A percentile compares a stretch with the other conserved stretches of the same genome.
Evolutionary conservation across 2,797 vertebrate species (phyloP).

Genomic region (Onychomys arenicola): DNA sequence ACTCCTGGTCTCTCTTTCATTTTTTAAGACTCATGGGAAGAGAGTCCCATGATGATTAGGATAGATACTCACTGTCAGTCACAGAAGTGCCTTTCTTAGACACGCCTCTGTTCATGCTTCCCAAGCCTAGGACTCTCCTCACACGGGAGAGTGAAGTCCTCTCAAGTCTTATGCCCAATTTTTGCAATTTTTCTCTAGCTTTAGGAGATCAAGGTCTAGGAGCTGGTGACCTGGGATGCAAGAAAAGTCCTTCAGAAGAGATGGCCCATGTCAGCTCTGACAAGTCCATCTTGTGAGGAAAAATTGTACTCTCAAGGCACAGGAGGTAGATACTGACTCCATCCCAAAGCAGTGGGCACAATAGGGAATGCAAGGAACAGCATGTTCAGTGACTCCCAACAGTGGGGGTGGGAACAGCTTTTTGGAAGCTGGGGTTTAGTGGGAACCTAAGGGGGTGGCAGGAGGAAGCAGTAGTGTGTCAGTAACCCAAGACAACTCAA

Average conservation of each 20-base stretch:
- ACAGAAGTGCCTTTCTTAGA: constrained; percentile 55
- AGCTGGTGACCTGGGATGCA: background rate
- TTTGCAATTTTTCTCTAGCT: background rate
- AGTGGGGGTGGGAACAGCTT: accelerated
- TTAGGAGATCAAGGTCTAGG: background rate
- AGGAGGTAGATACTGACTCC: no score
- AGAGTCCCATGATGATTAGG: constrained; percentile 56
- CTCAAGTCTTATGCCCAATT: accelerated
- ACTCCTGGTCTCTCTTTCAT: constrained; percentile 55
- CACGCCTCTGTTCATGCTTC: background rate
- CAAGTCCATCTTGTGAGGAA: accelerated
- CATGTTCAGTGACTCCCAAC: accelerated
- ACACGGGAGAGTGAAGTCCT: background rate
- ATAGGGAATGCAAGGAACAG: accelerated
- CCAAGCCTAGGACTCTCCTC: background rate
- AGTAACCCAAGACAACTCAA: no score
- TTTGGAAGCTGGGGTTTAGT: accelerated
- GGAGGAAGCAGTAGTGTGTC: no score
- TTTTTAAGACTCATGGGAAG: constrained; percentile 77
- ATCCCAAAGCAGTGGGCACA: no score
- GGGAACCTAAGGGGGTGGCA: accelerated
- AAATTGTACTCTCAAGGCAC: accelerated
- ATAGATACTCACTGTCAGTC: constrained; percentile 64
- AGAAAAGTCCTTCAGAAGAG: background rate
- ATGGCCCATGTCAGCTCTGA: accelerated